Percentiles rank a stretch among this genome's conserved stretches.
phyloP scores from a whole-genome alignment of 1,140 invertebrate species.

The Globodera ellingtonae region DNA sequence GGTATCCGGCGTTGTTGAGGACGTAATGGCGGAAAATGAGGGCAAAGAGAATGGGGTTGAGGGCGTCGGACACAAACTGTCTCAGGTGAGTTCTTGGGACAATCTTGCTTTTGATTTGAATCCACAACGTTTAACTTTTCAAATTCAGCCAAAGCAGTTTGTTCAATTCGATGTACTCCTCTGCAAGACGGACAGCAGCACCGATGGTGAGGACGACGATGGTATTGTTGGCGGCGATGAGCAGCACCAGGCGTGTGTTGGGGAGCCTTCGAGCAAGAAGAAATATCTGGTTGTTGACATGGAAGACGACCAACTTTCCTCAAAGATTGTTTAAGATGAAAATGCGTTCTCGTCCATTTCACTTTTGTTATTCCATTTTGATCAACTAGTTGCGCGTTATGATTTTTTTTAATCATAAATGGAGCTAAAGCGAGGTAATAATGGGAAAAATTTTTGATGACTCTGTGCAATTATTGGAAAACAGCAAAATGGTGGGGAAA shows the following conservation, averaged over 20 bases:
- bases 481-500: neutral
- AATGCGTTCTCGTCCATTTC: no score
- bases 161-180: slow-evolving; percentile 1
- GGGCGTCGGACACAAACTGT: neutral
- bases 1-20: no score
- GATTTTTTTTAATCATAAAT: neutral
- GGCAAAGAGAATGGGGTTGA: neutral
- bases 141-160: slow-evolving; percentile 3
- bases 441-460: neutral
- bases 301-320: no score
- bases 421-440: neutral
- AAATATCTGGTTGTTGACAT: neutral
- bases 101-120: neutral
- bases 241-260: neutral
- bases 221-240: no score
- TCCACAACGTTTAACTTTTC: neutral
- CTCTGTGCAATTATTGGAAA: neutral
- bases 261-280: neutral
- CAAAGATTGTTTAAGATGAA: no score
- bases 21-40: neutral
- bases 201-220: neutral
- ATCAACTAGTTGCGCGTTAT: neutral
- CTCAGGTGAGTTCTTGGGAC: neutral
- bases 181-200: neutral
- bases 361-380: neutral